These are phyloP conservation scores for Zosterops borbonicus DNA, from an alignment of 2,113 vertebrate species.

Conservation along the genomic window DNA sequence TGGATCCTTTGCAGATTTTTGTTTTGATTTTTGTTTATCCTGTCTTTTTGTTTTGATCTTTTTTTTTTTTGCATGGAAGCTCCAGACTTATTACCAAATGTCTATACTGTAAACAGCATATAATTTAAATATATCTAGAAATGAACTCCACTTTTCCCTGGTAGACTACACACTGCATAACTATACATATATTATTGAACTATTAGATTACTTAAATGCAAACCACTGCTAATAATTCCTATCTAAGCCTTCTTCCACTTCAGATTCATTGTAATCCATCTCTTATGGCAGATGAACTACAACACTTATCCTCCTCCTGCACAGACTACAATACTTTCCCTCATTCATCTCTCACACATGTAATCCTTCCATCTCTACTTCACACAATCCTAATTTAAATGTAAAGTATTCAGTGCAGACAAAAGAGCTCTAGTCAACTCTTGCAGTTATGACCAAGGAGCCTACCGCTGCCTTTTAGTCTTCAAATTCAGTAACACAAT, in stretches of 20 bases:
- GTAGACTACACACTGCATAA: conserved; percentile 8
- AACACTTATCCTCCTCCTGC: conserved; percentile 55
- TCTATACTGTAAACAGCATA: not conserved
- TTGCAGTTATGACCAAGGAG: conserved; percentile 17
- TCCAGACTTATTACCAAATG: not conserved
- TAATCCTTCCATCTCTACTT: conserved; percentile 71
- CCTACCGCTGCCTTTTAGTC: conserved; percentile 18
- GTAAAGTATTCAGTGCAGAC: conserved; percentile 56
- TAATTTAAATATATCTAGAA: conserved; percentile 37
- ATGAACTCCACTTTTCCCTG: conserved; percentile 12
- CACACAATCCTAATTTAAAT: conserved; percentile 70
- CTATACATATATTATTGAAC: not conserved
- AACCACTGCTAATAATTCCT: conserved; percentile 63
- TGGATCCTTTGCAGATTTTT: not conserved
- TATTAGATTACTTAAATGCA: conserved; percentile 66
- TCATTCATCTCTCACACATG: conserved; percentile 60
- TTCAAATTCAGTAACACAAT: conserved; percentile 15
- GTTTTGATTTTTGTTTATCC: not conserved
- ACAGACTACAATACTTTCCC: conserved; percentile 42
- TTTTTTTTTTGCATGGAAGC: not conserved
- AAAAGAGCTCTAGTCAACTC: conserved; percentile 39
- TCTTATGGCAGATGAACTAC: conserved; percentile 57
- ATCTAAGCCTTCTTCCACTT: conserved; percentile 58
- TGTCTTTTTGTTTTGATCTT: not conserved
- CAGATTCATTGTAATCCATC: conserved; percentile 62